Evolutionary conservation across 2,797 vertebrate species (phyloP), one percentile per base, ranked within the genome.

Genomic region (Sparus aurata): DNA sequence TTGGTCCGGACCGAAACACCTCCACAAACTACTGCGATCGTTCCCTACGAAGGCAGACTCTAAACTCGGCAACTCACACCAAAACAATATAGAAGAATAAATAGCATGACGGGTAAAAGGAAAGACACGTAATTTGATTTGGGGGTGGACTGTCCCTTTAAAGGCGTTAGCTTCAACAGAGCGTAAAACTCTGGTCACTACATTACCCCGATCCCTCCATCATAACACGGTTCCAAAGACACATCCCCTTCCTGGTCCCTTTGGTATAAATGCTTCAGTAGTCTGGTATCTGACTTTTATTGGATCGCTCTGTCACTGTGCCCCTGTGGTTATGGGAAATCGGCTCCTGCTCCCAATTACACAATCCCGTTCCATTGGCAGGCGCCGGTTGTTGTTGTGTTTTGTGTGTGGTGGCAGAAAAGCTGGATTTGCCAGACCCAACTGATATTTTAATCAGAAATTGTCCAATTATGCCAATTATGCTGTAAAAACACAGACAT

Each of bases 211-310:
- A 5, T 67, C 23, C 1, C 11, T 67, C 23, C 1, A 0, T 74
- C 17, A 67, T 77, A 83, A 69, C 47, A 59, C 50, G 50, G 34
- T 66, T 71, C 75, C 41, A 71, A 68, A 86, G 68, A 80, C 69
- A 58, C 55, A 77, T 34, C 10, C 60, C 45, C 12, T 34, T 73
- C 63, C 58, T 72, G 57, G 46, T 83, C 77, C 64, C 77, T 55
- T 30, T 60, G 73, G 64, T 76, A 80, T 77, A 82, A 85, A 85
- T 53, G 82, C 81, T 69, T 78, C 77, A 83, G 63, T 79, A 38
- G 80, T 84, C 84, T 87, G 82, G 49, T 83, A 79, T 85, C 79
- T 85, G 84, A 74, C 77, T 87, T 89, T 89, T 85, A 89, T 86
- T 87, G 83, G 69, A 78, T 76, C 57, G 1, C 60, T 82, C 66